phyloP scores from a whole-genome alignment of 1,140 invertebrate genomes.

The Himalopsyche phryganea region DNA sequence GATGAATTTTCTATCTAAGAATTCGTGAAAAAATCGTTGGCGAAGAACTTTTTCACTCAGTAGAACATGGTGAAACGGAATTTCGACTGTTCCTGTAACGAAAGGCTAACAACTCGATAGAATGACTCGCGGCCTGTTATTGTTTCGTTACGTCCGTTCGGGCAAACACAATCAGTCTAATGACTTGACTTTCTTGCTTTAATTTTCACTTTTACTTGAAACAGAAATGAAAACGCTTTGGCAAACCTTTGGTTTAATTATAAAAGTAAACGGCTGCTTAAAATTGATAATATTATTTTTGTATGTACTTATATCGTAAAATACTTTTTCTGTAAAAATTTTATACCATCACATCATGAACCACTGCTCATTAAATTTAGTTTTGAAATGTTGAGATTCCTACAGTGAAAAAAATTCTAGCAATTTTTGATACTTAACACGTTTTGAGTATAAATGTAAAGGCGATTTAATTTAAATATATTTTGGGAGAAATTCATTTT shows the following conservation, averaged over 20 bases:
- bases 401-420: too few relatives aligned
- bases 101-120: background rate
- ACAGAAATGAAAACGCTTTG: background rate
- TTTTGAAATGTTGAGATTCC: too few relatives aligned
- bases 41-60: too few relatives aligned
- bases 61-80: too few relatives aligned
- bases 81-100: background rate
- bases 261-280: background rate
- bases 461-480: too few relatives aligned
- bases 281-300: conserved; percentile 1
- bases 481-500: too few relatives aligned
- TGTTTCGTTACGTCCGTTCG: conserved; percentile 10
- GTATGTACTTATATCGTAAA: background rate
- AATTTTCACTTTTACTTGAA: background rate
- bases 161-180: conserved; percentile 7
- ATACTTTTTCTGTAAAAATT: background rate
- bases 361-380: too few relatives aligned
- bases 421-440: too few relatives aligned
- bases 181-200: conserved; percentile 7
- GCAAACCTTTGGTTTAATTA: conserved; percentile 1
- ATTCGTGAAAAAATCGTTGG: too few relatives aligned
- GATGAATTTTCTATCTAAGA: too few relatives aligned
- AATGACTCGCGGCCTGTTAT: conserved; percentile 8
- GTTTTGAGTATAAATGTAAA: too few relatives aligned
- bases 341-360: too few relatives aligned